Conservation (phyloP, 2,888 invertebrate genomes). For the Sinentomon sp. region DNA sequence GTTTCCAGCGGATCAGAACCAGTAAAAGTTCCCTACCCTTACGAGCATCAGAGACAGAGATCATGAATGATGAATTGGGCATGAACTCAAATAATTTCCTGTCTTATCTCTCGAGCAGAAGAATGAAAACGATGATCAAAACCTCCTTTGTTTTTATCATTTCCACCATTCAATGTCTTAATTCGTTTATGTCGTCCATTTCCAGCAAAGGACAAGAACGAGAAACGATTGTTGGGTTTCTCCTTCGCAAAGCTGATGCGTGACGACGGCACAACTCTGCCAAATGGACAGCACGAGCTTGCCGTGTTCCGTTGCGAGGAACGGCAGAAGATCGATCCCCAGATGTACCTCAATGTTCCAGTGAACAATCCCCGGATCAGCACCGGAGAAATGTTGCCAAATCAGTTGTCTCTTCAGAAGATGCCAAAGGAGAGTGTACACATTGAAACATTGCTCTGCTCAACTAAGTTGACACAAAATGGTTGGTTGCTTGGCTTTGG, state of each 20-base stretch:
- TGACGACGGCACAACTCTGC: slow-evolving; percentile 59
- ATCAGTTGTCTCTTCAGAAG: slow-evolving; percentile 34
- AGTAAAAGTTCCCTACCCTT: too few species aligned
- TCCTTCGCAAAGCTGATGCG: slow-evolving; percentile 74
- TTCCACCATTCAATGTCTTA: background rate
- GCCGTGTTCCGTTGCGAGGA: slow-evolving; percentile 83
- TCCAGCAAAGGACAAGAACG: slow-evolving; percentile 59
- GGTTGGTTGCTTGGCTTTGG: slow-evolving; percentile 31
- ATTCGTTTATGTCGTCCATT: slow-evolving; percentile 13
- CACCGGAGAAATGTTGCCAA: too few species aligned
- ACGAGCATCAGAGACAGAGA: too few species aligned
- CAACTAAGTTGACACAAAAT: slow-evolving; percentile 90
- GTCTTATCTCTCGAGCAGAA: too few species aligned
- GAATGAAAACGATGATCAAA: background rate
- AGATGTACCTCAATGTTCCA: too few species aligned
- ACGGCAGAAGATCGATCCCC: slow-evolving; percentile 20
- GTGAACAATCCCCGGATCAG: too few species aligned
- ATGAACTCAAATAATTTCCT: too few species aligned
- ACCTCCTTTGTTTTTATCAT: background rate
- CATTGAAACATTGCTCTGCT: slow-evolving; percentile 58
- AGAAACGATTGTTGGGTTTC: slow-evolving; percentile 71
- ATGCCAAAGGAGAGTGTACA: slow-evolving; percentile 60
- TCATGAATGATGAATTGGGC: too few species aligned
- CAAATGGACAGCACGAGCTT: slow-evolving; percentile 66
- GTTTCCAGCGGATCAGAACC: too few species aligned